These are phyloP conservation scores for Pseudopipra pipra DNA, from an alignment of 2,113 vertebrate species.

Conservation along the genomic window DNA sequence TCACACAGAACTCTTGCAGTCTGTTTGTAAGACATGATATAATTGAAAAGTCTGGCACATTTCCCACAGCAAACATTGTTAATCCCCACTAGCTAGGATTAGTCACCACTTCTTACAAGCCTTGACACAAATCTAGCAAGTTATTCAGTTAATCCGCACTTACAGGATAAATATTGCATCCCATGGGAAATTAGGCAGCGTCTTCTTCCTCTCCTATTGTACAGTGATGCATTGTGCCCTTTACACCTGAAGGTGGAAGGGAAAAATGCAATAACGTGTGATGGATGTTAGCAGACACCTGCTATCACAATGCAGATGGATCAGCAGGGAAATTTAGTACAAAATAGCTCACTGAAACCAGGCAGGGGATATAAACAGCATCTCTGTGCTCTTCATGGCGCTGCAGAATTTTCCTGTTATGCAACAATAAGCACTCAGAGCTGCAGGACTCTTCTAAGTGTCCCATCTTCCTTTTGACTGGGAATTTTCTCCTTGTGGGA, in stretches of 20 bases:
- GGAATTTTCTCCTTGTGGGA: fast-evolving
- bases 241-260: constrained; percentile 14
- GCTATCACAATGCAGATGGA: constrained; percentile 2
- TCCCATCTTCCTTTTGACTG: background rate
- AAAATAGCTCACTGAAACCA: background rate
- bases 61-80: constrained; percentile 61
- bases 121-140: constrained; percentile 65
- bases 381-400: background rate
- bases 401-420: background rate
- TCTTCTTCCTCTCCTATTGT: constrained; percentile 8
- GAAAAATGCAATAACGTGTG: background rate
- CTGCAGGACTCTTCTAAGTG: background rate
- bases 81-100: constrained; percentile 66
- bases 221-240: background rate
- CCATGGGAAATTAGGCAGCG: constrained; percentile 41
- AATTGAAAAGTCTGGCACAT: constrained; percentile 63
- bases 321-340: constrained; percentile 1
- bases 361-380: background rate
- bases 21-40: constrained; percentile 41
- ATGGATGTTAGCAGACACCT: constrained; percentile 32
- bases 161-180: constrained; percentile 64
- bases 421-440: background rate
- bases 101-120: constrained; percentile 65
- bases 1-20: background rate
- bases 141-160: constrained; percentile 58